Base-by-base conservation (phyloP, 1,140 invertebrate genomes). In the Helicoverpa armigera region DNA sequence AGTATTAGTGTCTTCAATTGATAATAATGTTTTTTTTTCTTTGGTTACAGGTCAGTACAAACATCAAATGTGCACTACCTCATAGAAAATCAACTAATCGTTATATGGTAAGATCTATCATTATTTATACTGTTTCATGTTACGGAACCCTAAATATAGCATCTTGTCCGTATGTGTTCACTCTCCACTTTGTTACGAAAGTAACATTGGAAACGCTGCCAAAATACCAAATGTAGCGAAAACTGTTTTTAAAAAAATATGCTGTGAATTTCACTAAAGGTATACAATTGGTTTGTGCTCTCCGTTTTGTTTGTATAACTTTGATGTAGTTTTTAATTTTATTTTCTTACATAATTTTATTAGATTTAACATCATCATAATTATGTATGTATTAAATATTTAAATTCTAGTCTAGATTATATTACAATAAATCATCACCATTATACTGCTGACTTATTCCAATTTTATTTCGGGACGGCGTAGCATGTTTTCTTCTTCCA, bases 31-130 rank as follows among this genome's bases (percentile, higher is more conserved):
- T 16, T 43, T 2, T 13, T 50, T 69, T 50, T 69, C 10, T 18
- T 48, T 50, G 48, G 43, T 69, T 69, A 18, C 65, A 69, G 65
- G 65, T 69, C 43, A 69, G 65, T 69, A 61, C 58, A 43, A 65
- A 43, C 7, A 0, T 0, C 9, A 10, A 14, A 48, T 35, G 2
- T 16, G 9, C 7, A 11, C 56, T 5, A 10, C 10, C 3, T 7
- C 29, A 60, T 31, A 5, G 35, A 43, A 43, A 43, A 9, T 43
- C 35, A 43, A 9, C 0, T 9, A 9, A 43, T 43, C 35, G 3
- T 43, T 7, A 43, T 43, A 31, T 23, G 29, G 58, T 61, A 31
- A 61, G 23, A 7, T 43, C 9, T 43, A 0, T 35, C 0, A 7
- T 23, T 3, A 43, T 43, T 43, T 3, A 7, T 5, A 43, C 3